Base-by-base conservation (phyloP, 2,113 vertebrate genomes). In the Aegypius monachus region DNA sequence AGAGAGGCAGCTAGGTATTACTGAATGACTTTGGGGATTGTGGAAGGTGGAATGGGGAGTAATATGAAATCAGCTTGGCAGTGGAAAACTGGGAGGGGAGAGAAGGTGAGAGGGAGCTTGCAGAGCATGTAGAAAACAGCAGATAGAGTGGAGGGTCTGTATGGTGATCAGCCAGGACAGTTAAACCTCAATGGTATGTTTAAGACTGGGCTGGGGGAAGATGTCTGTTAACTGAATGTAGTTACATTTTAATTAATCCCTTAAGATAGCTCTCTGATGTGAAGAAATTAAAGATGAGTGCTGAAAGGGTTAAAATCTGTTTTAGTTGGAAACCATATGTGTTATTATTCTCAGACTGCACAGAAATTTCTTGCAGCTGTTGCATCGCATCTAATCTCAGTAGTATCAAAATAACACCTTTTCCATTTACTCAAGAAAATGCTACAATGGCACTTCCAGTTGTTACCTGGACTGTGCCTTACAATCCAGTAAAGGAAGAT, bases 251-350 rank as follows among this genome's bases (percentile, higher is more conserved):
- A 79, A 71, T 87, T 84, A 81, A 81, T 72, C 55, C 40, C 29
- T 78, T 83, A 67, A 53, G 6, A 86, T 29, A 68, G 9, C 15
- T 68, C 36, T 71, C 40, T 50, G 43, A 72, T 86, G 48, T 32
- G 65, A 81, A 87, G 52, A 84, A 92, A 75, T 48, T 65, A 36
- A 34, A 78, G 27, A 52, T 84, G 38, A 86, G 2, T 27, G 8
- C 47, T 67, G 42, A 56, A 89, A 80, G 61, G 29, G 77, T 96
- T 95, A 96, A 97, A 94, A 88, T 67, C 14, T 58, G 25, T 58
- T 81, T 77, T 38, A 48, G 42, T 62, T 91, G 70, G 70, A 95
- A 93, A 52, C 31, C 2, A 1, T 67, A 40, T 48, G 19, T 81
- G 87, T 82, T 73, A 42, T 86, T 73, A 53, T 88, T 85, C 81